Percentiles rank a stretch among this genome's conserved stretches.
phyloP scores from a whole-genome alignment of 2,888 invertebrate genomes.

The Theretra japonica region DNA sequence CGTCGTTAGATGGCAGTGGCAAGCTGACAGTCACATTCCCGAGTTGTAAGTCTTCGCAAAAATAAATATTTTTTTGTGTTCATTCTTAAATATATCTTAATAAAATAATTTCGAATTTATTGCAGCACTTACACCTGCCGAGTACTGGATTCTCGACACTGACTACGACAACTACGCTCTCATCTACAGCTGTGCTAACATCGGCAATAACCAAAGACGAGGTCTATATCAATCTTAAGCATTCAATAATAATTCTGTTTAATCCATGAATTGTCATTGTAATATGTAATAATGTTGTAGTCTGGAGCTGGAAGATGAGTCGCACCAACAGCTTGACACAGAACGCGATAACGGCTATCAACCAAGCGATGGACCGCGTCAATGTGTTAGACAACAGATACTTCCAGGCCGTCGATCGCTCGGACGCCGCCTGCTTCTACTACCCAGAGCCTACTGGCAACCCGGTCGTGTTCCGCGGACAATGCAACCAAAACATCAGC shows the following conservation, averaged over 20 bases:
- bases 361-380: slow-evolving; percentile 46
- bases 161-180: slow-evolving; percentile 86
- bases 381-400: slow-evolving; percentile 59
- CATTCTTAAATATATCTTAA: neutral
- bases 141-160: slow-evolving; percentile 87
- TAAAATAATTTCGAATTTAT: slow-evolving; percentile 28
- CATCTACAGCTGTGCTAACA: slow-evolving; percentile 85
- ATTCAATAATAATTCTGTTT: neutral
- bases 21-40: slow-evolving; percentile 81
- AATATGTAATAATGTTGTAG: slow-evolving; percentile 46
- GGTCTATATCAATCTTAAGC: slow-evolving; percentile 48
- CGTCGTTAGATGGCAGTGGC: slow-evolving; percentile 72
- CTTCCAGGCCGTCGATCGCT: slow-evolving; percentile 53
- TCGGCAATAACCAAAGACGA: slow-evolving; percentile 51
- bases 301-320: slow-evolving; percentile 73
- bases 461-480: slow-evolving; percentile 60
- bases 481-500: slow-evolving; percentile 57
- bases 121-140: slow-evolving; percentile 50
- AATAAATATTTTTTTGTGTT: neutral
- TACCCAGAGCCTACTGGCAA: slow-evolving; percentile 51
- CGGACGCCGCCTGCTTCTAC: slow-evolving; percentile 61
- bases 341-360: slow-evolving; percentile 49
- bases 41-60: slow-evolving; percentile 36
- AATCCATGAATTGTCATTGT: neutral
- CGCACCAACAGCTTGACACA: slow-evolving; percentile 50